Base-by-base conservation (phyloP, 2,113 vertebrate genomes). In the Myotis lucifugus region DNA sequence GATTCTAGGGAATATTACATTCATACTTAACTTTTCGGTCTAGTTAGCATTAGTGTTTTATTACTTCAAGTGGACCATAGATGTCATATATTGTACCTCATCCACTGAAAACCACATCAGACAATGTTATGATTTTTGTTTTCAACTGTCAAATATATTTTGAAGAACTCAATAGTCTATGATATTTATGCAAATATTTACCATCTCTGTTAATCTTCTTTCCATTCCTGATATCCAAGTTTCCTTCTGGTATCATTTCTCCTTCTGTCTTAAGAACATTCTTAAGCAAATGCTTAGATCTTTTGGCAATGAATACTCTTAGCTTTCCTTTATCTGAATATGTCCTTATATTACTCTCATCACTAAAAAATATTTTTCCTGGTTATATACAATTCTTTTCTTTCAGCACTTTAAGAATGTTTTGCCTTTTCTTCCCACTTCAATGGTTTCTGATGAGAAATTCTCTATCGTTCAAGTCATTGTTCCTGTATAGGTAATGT, bases 271-370 rank as follows among this genome's bases (percentile, higher is more conserved):
- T 64, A 85, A 89, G 66, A 76, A 67, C 6, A 21, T 21, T 34
- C 52, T 86, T 79, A 34, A 56, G 34, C 7, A 83, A 84, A 64
- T 59, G 73, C 85, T 77, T 56, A 73, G 12, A 85, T 78, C 34
- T 87, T 34, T 70, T 52, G 67, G 19, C 29, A 93, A 85, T 8
- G 11, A 81, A 74, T 14, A 76, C 5, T 73, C 8, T 69, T 42
- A 82, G 40, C 48, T 90, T 82, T 78, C 86, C 64, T 93, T 95
- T 25, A 76, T 48, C 32, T 77, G 52, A 78, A 23, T 61, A 93
- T n/a, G 34, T 32, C 21, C 2, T 74, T 95, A 50, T 54, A 54
- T 85, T 37, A 91, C 73, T 25, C 74, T 82, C 18, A 54, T 79
- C 50, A 23, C 37, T 86, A 59, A 95, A 90, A 90, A 74, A 25